Conservation (phyloP, 1,140 invertebrate species). For the Calosoma granatense region DNA sequence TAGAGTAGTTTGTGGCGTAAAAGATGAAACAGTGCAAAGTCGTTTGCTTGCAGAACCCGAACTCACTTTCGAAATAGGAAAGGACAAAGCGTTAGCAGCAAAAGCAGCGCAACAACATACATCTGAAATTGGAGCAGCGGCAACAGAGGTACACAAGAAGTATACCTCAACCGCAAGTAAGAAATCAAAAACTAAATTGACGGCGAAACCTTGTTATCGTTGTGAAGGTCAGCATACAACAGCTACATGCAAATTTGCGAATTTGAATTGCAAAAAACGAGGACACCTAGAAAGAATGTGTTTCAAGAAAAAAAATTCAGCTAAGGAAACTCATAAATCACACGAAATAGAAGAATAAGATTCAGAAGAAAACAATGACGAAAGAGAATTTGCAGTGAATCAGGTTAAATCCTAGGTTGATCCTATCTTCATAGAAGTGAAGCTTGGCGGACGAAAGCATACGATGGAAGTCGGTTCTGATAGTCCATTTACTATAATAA, state of each 20-base stretch:
- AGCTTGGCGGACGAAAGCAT: not conserved
- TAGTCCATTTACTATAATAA: not conserved
- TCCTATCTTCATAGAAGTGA: not conserved
- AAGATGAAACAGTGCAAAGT: constrained; percentile 13
- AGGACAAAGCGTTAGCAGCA: not conserved
- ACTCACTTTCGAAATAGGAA: not conserved
- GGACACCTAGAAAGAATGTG: not conserved
- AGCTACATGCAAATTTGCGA: not conserved
- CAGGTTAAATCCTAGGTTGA: not conserved
- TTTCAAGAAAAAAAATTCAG: not conserved
- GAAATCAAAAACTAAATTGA: not conserved
- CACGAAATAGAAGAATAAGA: not conserved
- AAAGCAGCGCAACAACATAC: not conserved
- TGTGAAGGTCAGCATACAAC: not conserved
- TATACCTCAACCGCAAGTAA: not conserved
- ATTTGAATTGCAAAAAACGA: too few relatives aligned
- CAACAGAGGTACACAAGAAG: not conserved
- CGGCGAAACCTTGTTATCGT: not conserved
- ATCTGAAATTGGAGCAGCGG: not conserved
- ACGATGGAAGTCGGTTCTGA: not conserved
- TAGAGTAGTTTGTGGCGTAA: constrained; percentile 16
- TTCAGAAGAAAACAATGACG: not conserved
- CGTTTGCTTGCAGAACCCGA: constrained; percentile 9
- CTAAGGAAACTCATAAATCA: not conserved
- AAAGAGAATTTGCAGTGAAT: not conserved